Base-by-base conservation (phyloP, 2,888 invertebrate genomes). In the Argyresthia goedartella region DNA sequence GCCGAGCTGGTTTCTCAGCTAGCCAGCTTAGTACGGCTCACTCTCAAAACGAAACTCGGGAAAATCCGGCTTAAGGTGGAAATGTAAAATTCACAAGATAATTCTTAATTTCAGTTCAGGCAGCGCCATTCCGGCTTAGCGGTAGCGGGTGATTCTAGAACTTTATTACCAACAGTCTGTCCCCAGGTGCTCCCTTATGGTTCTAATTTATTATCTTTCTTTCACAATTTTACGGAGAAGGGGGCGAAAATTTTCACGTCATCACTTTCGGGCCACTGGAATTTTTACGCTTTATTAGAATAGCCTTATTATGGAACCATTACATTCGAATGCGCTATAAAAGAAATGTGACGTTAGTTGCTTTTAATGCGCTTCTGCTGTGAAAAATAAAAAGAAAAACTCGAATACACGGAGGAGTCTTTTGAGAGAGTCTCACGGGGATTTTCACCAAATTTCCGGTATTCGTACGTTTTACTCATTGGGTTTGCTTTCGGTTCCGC, bases 131-230 rank as follows among this genome's bases (percentile, higher is more conserved):
- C 47, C 10, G 41, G 50, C 50, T 44, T 50, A 50, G 46, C 47
- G 41, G 52, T 35, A 39, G 49, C 16, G 16, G 35, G 39, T 35
- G 47, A 33, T 25, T 50, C 53, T 53, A 46, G 49, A 53, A 53
- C 53, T 53, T 53, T 53, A 53, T 51, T 51, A 52, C 52, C 49
- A 45, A 39, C 54, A 44, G 50, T 34, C 35, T 43, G 54, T 54
- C 54, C 54, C 52, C 54, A 54, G 54, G 54, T 54, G 54, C 50
- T 45, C 47, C 46, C 50, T 50, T 51, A 52, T 42, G 52, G 41
- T 36, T 15, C 50, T 50, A 50, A 54, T 52, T 54, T 54, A 54
- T 54, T 54, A 52, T 54, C 46, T 50, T 54, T 54, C 52, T 54
- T 46, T 50, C 47, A 42, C 54, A 46, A 50, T 46, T 52, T 54